These are phyloP conservation scores for Nycticryphes semicollaris DNA, from an alignment of 2,113 vertebrate species.

Conservation along the genomic window DNA sequence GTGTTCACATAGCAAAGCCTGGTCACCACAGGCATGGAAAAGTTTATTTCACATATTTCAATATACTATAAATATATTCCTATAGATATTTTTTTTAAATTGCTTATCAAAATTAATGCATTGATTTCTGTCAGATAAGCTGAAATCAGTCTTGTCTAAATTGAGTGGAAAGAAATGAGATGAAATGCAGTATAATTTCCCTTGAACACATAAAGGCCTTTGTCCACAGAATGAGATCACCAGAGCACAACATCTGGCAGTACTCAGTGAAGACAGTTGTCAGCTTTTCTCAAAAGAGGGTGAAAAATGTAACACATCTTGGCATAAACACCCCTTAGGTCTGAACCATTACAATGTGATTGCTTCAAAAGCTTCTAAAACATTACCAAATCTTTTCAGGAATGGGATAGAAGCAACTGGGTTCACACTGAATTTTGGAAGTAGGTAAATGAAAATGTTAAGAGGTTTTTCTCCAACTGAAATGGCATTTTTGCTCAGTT, in stretches of 20 bases:
- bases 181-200: background rate
- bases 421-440: background rate
- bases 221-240: background rate
- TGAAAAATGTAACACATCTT: background rate
- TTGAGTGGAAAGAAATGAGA: background rate
- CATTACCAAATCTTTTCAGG: background rate
- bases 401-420: background rate
- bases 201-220: background rate
- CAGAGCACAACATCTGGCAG: background rate
- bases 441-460: background rate
- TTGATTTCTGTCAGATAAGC: background rate
- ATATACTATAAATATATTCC: background rate
- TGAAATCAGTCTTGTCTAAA: background rate
- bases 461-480: background rate
- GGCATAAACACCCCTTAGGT: background rate
- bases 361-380: background rate
- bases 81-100: background rate
- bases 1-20: conserved; percentile 10
- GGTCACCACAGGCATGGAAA: background rate
- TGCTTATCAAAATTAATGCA: background rate
- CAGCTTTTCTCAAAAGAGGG: background rate
- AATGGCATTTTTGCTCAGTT: background rate
- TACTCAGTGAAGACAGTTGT: background rate
- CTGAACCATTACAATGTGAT: background rate
- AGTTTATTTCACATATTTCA: background rate